Base-by-base conservation (phyloP, 2,797 vertebrate species). In the Falco concolor region DNA sequence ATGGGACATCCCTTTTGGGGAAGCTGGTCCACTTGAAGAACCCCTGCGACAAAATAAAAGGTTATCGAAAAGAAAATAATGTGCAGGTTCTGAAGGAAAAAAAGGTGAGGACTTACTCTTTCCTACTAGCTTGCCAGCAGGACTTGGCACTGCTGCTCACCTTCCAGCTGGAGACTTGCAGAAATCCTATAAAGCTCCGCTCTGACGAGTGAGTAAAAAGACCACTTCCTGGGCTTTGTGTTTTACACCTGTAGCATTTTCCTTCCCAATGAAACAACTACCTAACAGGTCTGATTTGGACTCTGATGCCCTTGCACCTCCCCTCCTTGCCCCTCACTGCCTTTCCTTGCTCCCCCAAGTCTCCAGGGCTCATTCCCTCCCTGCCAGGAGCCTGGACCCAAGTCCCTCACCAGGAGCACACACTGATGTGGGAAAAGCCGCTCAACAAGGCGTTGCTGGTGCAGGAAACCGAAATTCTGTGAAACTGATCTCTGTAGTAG, bases 21-120 rank as follows among this genome's bases (percentile, higher is more conserved):
- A 42, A 79, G n/a, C n/a, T 69, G 42, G 15, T 75, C 23, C 8
- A 12, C 50, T 50, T 50, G 63, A 78, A 64, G 61, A 78, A 56
- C 2, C 10, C 11, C 30, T 2, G 3, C 2, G 47, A 59, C 56
- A 34, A 82, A 34, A 13, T 89, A 60, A 28, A 28, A 70, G 30
- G 30, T 83, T 82, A 49, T 23, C 0, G 0, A 52, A 79, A 61
- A 56, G 17, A 22, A 65, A 92, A 70, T 14, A 36, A 36, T 0
- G 0, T 0, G 0, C 2, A 8, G 17, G 19, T 14, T 50, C 34
- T 2, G 6, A 77, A 73, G 14, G 18, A 68, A 54, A 34, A 9
- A n/a, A 13, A n/a, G 24, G 7, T 75, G 30, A 72, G 42, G 28
- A 40, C 30, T 47, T 13, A 3, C 40, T 90, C 16, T 69, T 87